Evolutionary conservation across 2,797 vertebrate genomes (phyloP).

Genomic region (Chromobotia macracanthus): DNA sequence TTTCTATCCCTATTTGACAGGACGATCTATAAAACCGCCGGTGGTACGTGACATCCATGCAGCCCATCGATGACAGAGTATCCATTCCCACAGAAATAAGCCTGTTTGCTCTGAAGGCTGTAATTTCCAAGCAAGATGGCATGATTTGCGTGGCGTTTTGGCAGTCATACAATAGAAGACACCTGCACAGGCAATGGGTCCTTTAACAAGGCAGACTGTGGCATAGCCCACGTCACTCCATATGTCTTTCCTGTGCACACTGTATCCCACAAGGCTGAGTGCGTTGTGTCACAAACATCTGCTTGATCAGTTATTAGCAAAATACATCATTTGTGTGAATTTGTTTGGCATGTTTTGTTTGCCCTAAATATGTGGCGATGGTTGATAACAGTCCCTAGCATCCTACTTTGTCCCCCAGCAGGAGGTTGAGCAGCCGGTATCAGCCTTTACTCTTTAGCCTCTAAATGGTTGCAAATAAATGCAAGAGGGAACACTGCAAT

Average conservation of each 20-base stretch:
- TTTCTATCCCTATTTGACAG: slow-evolving; percentile 42
- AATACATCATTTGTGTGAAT: slow-evolving; percentile 21
- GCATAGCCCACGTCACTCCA: slow-evolving; percentile 32
- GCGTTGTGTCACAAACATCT: slow-evolving; percentile 53
- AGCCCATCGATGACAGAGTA: slow-evolving; percentile 30
- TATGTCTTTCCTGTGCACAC: slow-evolving; percentile 39
- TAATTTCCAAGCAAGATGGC: slow-evolving; percentile 49
- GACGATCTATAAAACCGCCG: slow-evolving; percentile 36
- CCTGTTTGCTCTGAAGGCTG: slow-evolving; percentile 45
- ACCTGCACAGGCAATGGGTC: slow-evolving; percentile 63
- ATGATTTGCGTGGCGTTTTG: slow-evolving; percentile 49
- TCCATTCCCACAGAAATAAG: slow-evolving; percentile 39
- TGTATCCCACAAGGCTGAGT: slow-evolving; percentile 31
- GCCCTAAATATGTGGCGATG: slow-evolving; percentile 41
- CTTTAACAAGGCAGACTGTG: slow-evolving; percentile 51
- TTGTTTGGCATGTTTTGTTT: slow-evolving; percentile 50
- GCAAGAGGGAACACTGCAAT: background rate
- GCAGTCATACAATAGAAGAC: slow-evolving; percentile 65
- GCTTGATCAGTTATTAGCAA: slow-evolving; percentile 54
- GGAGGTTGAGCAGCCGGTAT: slow-evolving; percentile 6
- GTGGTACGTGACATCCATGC: slow-evolving; percentile 33
- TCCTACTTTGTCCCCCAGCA: slow-evolving; percentile 34
- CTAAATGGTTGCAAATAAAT: background rate
- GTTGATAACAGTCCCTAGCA: slow-evolving; percentile 52
- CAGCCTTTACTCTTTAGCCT: slow-evolving; percentile 12